Percentiles rank a stretch among this genome's conserved stretches.
phyloP scores from a whole-genome alignment of 2,113 vertebrate species.

The Brachyhypopomus gauderio region DNA sequence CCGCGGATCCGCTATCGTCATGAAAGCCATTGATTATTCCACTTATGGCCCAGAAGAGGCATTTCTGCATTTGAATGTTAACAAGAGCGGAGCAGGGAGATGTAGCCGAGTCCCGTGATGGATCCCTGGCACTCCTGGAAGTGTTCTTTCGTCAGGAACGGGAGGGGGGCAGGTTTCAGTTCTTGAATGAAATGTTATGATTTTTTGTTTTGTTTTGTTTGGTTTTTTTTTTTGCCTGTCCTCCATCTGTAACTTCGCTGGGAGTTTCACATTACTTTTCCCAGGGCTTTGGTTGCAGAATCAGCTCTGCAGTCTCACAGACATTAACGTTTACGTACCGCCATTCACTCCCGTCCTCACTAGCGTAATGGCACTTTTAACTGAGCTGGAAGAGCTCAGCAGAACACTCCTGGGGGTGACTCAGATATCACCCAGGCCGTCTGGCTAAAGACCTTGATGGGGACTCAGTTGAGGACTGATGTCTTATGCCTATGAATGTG shows the following conservation, averaged over 20 bases:
- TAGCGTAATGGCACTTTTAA: neutral
- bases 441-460: neutral
- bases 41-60: neutral
- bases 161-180: neutral
- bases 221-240: too few relatives aligned
- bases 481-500: too few relatives aligned
- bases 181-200: neutral
- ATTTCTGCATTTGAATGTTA: conserved; percentile 23
- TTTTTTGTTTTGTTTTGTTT: too few relatives aligned
- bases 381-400: neutral
- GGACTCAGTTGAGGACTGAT: neutral
- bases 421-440: neutral
- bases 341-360: neutral
- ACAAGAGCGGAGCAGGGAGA: conserved; percentile 5
- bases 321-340: neutral
- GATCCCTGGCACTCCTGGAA: conserved; percentile 7
- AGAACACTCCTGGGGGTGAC: neutral
- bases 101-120: conserved; percentile 19
- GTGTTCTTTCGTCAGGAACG: neutral
- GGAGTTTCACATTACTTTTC: neutral
- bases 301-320: neutral
- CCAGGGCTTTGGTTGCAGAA: neutral
- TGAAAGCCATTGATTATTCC: conserved; percentile 23
- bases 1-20: neutral
- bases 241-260: too few relatives aligned